Evolutionary conservation across 2,113 vertebrate species (phyloP).

Genomic region (Perognathus longimembris): DNA sequence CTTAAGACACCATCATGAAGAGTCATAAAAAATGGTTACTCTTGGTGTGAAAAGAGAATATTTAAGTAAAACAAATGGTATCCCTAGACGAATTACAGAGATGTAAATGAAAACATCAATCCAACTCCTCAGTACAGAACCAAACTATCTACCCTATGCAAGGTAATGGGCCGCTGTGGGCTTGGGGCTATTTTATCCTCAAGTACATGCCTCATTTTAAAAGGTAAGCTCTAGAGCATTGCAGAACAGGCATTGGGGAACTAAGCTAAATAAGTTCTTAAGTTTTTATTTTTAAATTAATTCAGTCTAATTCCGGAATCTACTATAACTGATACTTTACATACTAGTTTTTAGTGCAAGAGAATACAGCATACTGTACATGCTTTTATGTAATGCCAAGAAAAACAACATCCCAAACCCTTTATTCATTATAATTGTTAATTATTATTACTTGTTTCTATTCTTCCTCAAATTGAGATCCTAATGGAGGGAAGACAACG

Average conservation of each 20-base stretch:
- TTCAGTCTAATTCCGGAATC: background rate
- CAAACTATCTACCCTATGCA: accelerated
- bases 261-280: background rate
- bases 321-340: background rate
- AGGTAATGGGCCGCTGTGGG: accelerated
- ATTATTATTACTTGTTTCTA: background rate
- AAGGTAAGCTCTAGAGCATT: background rate
- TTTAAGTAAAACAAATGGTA: background rate
- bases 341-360: background rate
- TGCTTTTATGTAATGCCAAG: background rate
- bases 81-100: background rate
- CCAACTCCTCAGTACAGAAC: background rate
- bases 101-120: background rate
- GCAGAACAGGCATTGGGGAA: background rate
- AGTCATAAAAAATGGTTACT: background rate
- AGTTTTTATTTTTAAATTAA: background rate
- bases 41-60: background rate
- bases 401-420: background rate
- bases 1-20: too few species aligned
- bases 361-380: background rate
- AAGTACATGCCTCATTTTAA: background rate
- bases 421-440: background rate
- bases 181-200: accelerated
- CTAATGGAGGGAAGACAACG: background rate
- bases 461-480: background rate